Evolutionary conservation across 1,140 invertebrate species (phyloP), one percentile per base, ranked within the genome.

Genomic region (Pseudoatta argentina): DNA sequence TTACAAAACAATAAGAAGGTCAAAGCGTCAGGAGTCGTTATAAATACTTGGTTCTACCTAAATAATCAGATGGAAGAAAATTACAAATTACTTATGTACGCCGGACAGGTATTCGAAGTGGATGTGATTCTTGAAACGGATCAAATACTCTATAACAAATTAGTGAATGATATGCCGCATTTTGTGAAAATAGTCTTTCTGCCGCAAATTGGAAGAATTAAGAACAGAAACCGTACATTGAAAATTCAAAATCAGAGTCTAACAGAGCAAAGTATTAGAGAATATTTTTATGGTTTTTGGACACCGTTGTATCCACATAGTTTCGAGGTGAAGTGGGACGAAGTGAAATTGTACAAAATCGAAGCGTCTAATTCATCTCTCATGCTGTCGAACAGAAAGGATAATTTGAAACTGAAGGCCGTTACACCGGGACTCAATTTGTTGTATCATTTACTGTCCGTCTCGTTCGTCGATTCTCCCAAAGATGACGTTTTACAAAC

Each of bases 161-260:
- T 99, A 53, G 97, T 98, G 53, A 96, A 98, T 79, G 99, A 99
- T 94, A 97, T 99, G 96, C 98, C 99, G 0, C 96, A 97, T 48
- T 98, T 98, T 95, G 98, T 99, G 0, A 98, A 98, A 96, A 97
- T 99, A 24, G 97, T 99, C 0, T 97, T 99, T 91, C 95, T 99
- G 77, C 99, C 99, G 5, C 99, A 99, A 95, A 99, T 98, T 95
- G 99, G 99, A 61, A 99, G 99, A 67, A 98, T 98, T 34, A 98
- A 99, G 93, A 96, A 98, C 1, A 24, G 1, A 83, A 98, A 96
- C 82, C 95, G 97, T 82, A 94, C 96, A 21, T 96, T 97, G 81
- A 95, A 98, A 72, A 96, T 95, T 2, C 98, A 99, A 93, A 94
- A 6, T 34, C 6, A 7, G 30, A 34, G 5, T 7, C 0, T 96